Percentiles rank a stretch among this genome's conserved stretches.
Conservation (phyloP, 1,140 invertebrate genomes). For the Helicoverpa zea region DNA sequence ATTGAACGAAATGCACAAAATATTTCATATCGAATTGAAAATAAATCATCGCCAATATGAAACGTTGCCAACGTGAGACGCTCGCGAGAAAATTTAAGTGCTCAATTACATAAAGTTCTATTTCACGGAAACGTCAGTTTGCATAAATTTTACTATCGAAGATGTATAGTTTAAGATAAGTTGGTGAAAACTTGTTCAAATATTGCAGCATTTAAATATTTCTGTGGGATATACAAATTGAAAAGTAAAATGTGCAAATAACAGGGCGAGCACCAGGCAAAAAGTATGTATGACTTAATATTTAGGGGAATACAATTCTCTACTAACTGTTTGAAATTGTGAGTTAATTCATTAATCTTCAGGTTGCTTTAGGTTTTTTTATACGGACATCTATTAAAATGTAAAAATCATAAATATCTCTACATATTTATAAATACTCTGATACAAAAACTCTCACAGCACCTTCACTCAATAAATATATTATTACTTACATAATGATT, state of each 20-base stretch:
- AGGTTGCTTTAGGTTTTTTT: too few species aligned
- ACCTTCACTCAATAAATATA: too few species aligned
- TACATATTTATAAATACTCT: too few species aligned
- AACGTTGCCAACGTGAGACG: conserved; percentile 27
- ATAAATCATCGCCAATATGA: conserved; percentile 36
- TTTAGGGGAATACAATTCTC: too few species aligned
- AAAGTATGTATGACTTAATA: too few species aligned
- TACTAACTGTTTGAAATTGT: too few species aligned
- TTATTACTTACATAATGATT: conserved; percentile 4
- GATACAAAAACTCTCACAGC: too few species aligned
- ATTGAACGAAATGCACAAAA: conserved; percentile 19
- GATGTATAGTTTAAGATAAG: conserved; percentile 13
- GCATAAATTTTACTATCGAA: conserved; percentile 3
- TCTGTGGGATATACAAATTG: background rate
- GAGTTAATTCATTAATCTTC: too few species aligned
- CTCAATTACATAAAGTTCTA: conserved; percentile 27
- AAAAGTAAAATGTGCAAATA: too few species aligned
- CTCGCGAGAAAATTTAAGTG: conserved; percentile 26
- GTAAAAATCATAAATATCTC: too few species aligned
- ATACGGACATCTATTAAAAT: too few species aligned
- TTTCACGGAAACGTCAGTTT: conserved; percentile 28
- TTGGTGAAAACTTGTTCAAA: background rate
- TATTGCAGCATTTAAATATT: background rate
- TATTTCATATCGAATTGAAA: conserved; percentile 29
- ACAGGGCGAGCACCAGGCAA: too few species aligned